phyloP scores from a whole-genome alignment of 2,888 invertebrate species.

The Cryptocephalus moraei region DNA sequence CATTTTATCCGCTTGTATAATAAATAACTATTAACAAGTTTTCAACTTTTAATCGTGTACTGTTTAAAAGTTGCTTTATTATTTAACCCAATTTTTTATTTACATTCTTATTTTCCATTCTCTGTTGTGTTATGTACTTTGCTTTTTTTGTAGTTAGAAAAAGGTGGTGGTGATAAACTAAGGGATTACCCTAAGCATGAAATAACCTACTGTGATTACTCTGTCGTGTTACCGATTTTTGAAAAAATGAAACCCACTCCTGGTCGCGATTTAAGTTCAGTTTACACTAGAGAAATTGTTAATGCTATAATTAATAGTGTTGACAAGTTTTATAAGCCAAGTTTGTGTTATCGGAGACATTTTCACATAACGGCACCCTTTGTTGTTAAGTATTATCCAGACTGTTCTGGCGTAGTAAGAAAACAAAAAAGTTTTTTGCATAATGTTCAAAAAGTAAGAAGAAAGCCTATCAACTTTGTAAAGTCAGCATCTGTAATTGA shows the following conservation, averaged over 20 bases:
- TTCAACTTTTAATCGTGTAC: too few relatives aligned
- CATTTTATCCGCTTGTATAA: too few relatives aligned
- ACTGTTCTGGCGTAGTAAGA: conserved; percentile 8
- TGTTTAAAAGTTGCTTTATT: too few relatives aligned
- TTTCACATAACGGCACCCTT: conserved; percentile 31
- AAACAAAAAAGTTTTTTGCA: conserved; percentile 24
- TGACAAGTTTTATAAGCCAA: conserved; percentile 37
- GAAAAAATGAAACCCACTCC: conserved; percentile 21
- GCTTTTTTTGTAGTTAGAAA: conserved; percentile 32
- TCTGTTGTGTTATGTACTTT: not conserved
- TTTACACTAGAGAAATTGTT: conserved; percentile 25
- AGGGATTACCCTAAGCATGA: conserved; percentile 24
- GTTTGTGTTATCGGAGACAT: conserved; percentile 28
- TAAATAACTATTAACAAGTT: too few relatives aligned
- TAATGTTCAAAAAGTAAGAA: conserved; percentile 1
- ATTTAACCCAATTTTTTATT: too few relatives aligned
- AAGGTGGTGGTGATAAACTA: conserved; percentile 19
- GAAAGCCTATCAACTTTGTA: not conserved
- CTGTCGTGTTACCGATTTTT: conserved; percentile 17
- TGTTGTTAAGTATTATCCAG: conserved; percentile 32
- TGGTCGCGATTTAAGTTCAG: conserved; percentile 12
- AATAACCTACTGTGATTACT: conserved; percentile 21
- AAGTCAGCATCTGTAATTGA: not conserved
- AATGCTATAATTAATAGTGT: conserved; percentile 33
- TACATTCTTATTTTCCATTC: too few relatives aligned